phyloP scores from a whole-genome alignment of 64 coral and sea anemone species.

The Actinia equina region DNA sequence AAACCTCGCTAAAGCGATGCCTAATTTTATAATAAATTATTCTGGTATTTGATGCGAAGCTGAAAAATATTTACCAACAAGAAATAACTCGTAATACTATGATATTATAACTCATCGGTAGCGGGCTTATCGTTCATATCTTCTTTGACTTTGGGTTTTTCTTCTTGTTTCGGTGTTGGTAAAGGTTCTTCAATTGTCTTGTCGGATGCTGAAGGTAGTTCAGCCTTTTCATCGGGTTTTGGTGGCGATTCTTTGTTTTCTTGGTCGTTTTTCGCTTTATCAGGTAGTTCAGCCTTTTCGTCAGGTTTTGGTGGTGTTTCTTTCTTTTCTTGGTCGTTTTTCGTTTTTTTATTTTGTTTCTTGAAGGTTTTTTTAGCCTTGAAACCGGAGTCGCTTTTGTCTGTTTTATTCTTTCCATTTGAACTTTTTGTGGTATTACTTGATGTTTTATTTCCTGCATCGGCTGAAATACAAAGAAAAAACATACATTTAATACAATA shows the following conservation, averaged over 20 bases:
- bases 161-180: conserved; percentile 41
- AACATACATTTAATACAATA: too few relatives aligned
- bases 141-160: background rate
- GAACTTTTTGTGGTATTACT: conserved; percentile 41
- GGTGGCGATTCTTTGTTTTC: conserved; percentile 12
- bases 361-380: conserved; percentile 59
- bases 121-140: background rate
- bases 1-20: background rate
- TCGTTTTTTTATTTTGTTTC: conserved; percentile 19
- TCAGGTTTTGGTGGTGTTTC: background rate
- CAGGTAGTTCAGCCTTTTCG: conserved; percentile 1
- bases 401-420: conserved; percentile 38
- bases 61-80: conserved; percentile 5
- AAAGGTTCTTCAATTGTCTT: conserved; percentile 23
- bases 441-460: background rate
- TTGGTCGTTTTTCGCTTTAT: conserved; percentile 38
- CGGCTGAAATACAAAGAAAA: conserved; percentile 13
- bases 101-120: background rate
- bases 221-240: background rate
- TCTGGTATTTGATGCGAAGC: background rate
- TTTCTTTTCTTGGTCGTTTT: conserved; percentile 52
- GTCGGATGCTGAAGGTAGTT: background rate
- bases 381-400: background rate
- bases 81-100: background rate
- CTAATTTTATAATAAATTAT: conserved; percentile 13